Evolutionary conservation across 2,797 vertebrate genomes (phyloP).

Genomic region (Triplophysa bombifrons): DNA sequence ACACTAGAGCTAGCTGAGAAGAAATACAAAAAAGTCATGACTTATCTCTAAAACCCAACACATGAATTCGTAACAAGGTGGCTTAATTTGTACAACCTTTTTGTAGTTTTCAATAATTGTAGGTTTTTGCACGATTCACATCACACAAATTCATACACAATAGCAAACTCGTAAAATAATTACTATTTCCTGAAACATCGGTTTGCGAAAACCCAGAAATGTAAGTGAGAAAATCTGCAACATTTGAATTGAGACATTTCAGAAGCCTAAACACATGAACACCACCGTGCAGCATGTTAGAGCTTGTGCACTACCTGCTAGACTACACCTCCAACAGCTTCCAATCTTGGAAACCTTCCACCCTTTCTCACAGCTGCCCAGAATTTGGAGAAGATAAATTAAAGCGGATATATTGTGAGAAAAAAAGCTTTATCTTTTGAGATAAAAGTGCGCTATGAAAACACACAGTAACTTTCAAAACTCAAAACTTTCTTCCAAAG

Average conservation of each 20-base stretch:
- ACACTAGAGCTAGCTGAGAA: background rate
- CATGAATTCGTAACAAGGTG: too few species aligned
- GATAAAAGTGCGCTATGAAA: background rate
- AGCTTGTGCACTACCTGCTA: background rate
- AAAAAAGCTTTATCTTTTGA: background rate
- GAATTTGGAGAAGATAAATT: background rate
- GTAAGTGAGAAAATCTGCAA: constrained; percentile 2
- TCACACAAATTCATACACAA: too few species aligned
- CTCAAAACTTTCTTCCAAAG: background rate
- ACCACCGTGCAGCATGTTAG: background rate
- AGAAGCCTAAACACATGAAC: background rate
- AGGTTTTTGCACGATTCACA: too few species aligned
- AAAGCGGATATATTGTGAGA: background rate
- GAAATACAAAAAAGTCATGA: background rate
- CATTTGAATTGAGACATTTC: background rate
- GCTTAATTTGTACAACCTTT: too few species aligned
- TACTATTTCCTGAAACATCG: too few species aligned
- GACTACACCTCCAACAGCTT: background rate
- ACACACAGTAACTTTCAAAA: background rate
- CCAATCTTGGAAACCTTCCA: background rate
- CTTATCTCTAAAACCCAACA: background rate
- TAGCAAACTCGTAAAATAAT: too few species aligned
- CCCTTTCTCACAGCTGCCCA: constrained; percentile 5
- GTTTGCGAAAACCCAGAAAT: too few species aligned
- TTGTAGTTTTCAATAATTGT: too few species aligned